These are phyloP conservation scores for Sula dactylatra DNA, from an alignment of 2,113 vertebrate genomes.

Conservation along the genomic window DNA sequence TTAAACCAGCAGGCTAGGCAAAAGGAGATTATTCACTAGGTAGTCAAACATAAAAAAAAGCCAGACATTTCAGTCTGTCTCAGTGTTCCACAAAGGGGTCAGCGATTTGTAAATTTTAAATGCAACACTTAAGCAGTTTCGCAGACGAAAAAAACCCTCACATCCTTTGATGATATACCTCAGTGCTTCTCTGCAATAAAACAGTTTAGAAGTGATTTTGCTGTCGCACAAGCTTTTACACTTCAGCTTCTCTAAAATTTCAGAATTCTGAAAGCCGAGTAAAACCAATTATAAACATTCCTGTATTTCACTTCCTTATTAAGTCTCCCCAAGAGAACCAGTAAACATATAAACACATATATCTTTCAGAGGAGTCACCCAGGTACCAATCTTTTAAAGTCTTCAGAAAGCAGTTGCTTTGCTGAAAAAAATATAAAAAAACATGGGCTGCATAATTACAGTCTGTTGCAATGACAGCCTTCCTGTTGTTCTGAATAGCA, in stretches of 20 bases:
- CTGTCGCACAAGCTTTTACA: neutral
- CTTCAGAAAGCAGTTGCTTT: neutral
- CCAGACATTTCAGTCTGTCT: neutral
- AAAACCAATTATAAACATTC: neutral
- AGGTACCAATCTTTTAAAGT: neutral
- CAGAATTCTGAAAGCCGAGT: neutral
- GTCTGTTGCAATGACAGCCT: neutral
- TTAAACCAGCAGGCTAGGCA: neutral
- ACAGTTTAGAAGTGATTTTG: neutral
- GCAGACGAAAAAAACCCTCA: neutral
- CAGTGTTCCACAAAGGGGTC: conserved; percentile 17
- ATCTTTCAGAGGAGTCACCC: neutral
- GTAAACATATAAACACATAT: neutral
- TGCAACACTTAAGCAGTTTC: conserved; percentile 14
- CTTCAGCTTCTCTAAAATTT: neutral
- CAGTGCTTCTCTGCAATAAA: neutral
- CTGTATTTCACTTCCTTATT: neutral
- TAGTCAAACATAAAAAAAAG: neutral
- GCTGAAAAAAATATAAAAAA: neutral
- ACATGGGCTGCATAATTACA: neutral
- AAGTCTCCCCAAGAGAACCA: neutral
- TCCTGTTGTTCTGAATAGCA: neutral
- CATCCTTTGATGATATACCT: neutral
- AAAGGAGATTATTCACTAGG: conserved; percentile 16
- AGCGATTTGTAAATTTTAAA: conserved; percentile 13